Evolutionary conservation across 2,888 invertebrate genomes (phyloP).

Genomic region (Peribatodes rhomboidaria): DNA sequence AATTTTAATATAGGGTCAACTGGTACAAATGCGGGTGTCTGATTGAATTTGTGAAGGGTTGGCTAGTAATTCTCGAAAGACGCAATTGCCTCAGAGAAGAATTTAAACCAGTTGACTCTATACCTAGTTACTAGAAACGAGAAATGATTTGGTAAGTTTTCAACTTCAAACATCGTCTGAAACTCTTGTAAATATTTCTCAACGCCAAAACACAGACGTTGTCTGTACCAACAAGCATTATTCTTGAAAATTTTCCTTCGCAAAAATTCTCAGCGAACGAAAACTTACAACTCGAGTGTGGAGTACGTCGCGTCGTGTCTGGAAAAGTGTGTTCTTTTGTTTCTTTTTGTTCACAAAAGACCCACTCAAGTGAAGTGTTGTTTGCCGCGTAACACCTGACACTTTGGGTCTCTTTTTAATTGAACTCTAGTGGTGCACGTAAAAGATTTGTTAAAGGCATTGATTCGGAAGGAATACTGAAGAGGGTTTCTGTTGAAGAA

Average conservation of each 20-base stretch:
- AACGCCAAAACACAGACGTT: not conserved
- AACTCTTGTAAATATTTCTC: not conserved
- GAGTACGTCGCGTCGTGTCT: not conserved
- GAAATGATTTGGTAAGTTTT: no score
- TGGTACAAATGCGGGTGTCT: no score
- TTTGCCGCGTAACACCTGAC: conserved; percentile 37
- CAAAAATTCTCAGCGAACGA: not conserved
- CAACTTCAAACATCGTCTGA: not conserved
- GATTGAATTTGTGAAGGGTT: no score
- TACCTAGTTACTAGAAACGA: no score
- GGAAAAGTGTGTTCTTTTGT: conserved; percentile 19
- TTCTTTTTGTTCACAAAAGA: conserved; percentile 31
- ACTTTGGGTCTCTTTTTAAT: conserved; percentile 20
- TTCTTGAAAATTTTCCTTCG: not conserved
- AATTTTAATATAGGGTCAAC: no score
- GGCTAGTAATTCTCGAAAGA: no score
- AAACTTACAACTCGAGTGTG: conserved; percentile 10
- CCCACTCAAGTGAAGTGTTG: conserved; percentile 44
- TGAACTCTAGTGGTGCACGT: conserved; percentile 2
- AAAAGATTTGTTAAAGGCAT: conserved; percentile 4
- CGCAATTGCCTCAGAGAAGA: no score
- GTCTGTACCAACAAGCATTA: not conserved
- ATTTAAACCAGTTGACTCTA: no score
- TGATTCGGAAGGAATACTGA: conserved; percentile 3
- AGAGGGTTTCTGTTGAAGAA: not conserved